Conservation (phyloP, 2,797 vertebrate genomes). For the Vespertilio murinus region DNA sequence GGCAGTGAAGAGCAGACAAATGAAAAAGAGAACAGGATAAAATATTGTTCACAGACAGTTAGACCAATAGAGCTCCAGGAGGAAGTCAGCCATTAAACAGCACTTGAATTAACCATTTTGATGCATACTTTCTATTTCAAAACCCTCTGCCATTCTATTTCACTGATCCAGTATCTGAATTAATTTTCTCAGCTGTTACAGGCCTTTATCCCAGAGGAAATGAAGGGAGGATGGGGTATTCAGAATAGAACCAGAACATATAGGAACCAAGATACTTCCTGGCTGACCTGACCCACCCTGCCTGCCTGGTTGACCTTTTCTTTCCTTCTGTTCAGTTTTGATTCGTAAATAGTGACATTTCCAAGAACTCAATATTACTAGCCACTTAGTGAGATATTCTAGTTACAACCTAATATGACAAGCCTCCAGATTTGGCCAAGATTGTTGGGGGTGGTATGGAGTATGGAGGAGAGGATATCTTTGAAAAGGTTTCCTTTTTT, state of each 20-base stretch:
- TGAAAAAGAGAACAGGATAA: conserved; percentile 2
- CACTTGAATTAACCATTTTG: background rate
- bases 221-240: background rate
- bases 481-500: background rate
- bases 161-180: background rate
- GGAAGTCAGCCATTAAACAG: background rate
- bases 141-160: background rate
- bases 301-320: background rate
- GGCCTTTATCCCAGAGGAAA: background rate
- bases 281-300: background rate
- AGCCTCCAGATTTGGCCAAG: background rate
- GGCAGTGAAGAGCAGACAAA: background rate
- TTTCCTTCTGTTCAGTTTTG: background rate
- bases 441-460: background rate
- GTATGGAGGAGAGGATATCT: background rate
- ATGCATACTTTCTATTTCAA: conserved; percentile 4
- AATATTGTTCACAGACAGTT: background rate
- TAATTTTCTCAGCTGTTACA: background rate
- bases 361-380: background rate
- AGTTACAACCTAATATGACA: background rate
- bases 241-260: background rate
- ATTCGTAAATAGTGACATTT: conserved; percentile 25
- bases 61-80: background rate
- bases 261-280: background rate
- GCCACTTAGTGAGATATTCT: background rate